Base-by-base conservation (phyloP, 2,888 invertebrate species). In the Arctia plantaginis region DNA sequence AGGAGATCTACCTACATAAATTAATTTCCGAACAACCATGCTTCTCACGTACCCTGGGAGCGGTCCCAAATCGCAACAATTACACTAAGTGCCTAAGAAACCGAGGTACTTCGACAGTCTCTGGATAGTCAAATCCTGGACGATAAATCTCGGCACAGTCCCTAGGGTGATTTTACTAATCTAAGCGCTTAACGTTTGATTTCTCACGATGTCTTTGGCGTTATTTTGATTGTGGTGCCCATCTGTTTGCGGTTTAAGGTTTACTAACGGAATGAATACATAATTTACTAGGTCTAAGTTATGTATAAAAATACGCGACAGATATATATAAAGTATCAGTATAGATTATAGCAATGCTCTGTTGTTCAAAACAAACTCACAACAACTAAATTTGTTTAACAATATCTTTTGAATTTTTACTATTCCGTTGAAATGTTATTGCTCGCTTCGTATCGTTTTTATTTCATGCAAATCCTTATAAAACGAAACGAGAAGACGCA, bases 81-180 rank as follows among this genome's bases (percentile, higher is more conserved):
- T 80, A 83, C 72, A 35, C 62, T 76, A 78, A 83, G 74, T 76
- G 81, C 67, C 44, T 71, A 23, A 18, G 30, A 71, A 55, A 41
- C 65, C 68, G 33, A 76, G 67, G 74, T 72, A 66, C 64, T 3
- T 30, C 30, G 51, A 71, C 64, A 72, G 73, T 64, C 66, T 71
- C 77, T 55, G 72, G 47, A 71, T 64, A 74, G 59, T 74, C 68
- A 65, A 65, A 69, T 73, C 71, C 64, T n/a, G n/a, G 71, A 71
- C 80, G 15, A 82, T 84, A 83, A 83, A 83, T 83, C 78, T 77
- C 18, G 12, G 47, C 47, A 62, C 67, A 68, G 69, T 78, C 77
- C 75, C 84, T 13, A 39, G 78, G 41, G 80, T 12, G 73, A 71
- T 76, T 76, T 82, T 77, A 78, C 59, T 33, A 73, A 78, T 72